phyloP scores from a whole-genome alignment of 2,113 vertebrate species.

The Myodes glareolus region DNA sequence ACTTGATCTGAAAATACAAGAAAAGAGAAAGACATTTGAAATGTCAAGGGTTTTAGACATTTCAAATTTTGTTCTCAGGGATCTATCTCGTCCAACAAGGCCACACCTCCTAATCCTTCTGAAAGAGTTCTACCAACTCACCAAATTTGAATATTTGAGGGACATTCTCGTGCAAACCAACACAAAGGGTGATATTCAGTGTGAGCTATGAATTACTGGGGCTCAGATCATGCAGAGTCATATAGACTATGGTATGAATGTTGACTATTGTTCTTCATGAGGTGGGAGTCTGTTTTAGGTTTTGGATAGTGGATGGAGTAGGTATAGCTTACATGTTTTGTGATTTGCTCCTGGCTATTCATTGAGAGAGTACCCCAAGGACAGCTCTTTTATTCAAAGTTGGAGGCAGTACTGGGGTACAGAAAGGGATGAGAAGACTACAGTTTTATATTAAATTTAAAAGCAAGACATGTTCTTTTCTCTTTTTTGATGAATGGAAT shows the following conservation, averaged over 20 bases:
- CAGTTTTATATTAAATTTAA: neutral
- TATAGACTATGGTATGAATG: neutral
- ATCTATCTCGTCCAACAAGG: neutral
- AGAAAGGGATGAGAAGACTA: neutral
- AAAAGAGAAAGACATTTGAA: neutral
- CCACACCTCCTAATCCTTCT: neutral
- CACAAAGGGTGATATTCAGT: neutral
- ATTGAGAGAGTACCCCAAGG: neutral
- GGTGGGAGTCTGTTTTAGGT: neutral
- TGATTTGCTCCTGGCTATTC: neutral
- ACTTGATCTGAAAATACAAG: neutral
- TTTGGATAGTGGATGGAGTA: neutral
- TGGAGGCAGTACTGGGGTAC: too few species aligned
- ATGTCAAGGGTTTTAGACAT: too few species aligned
- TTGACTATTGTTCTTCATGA: neutral
- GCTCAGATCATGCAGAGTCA: rapidly evolving
- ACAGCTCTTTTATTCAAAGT: neutral
- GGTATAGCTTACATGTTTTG: neutral
- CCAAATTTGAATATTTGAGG: neutral
- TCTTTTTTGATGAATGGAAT: neutral
- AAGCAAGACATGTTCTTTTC: neutral
- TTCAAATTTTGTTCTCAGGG: neutral
- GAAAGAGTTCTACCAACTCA: neutral
- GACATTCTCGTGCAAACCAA: neutral
- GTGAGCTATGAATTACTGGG: neutral